Evolutionary conservation across 2,888 invertebrate genomes (phyloP).

Genomic region (Parnassius smintheus): DNA sequence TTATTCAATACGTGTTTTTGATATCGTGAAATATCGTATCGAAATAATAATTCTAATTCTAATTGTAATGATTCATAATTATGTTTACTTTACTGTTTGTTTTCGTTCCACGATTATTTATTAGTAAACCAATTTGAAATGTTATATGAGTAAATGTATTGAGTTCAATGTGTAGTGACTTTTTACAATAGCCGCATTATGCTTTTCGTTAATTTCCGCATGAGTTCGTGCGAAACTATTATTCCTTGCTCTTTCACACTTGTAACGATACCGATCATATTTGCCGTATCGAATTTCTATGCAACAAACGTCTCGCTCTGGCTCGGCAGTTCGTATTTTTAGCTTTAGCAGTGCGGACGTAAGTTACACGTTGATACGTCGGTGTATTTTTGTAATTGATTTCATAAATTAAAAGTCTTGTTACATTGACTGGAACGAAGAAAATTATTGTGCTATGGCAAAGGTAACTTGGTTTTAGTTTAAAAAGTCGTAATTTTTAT

Average conservation of each 20-base stretch:
- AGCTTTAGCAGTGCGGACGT: conserved; percentile 55
- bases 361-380: conserved; percentile 36
- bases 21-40: too few species aligned
- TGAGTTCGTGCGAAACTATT: conserved; percentile 38
- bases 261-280: conserved; percentile 37
- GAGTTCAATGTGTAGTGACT: conserved; percentile 8
- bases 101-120: conserved; percentile 5
- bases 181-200: conserved; percentile 27
- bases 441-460: conserved; percentile 53
- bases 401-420: conserved; percentile 47
- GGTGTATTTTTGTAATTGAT: conserved; percentile 58
- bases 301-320: conserved; percentile 39
- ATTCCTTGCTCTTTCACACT: conserved; percentile 45
- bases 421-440: conserved; percentile 37
- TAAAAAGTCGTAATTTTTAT: conserved; percentile 18
- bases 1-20: too few species aligned
- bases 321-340: conserved; percentile 66
- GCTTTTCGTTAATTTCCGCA: conserved; percentile 43
- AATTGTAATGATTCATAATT: conserved; percentile 10
- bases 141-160: background rate
- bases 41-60: background rate
- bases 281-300: conserved; percentile 69
- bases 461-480: conserved; percentile 56
- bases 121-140: background rate
- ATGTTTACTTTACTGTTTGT: conserved; percentile 6